Evolutionary conservation across 2,888 invertebrate genomes (phyloP), one percentile per base, ranked within the genome.

Genomic region (Augiades crinisus): DNA sequence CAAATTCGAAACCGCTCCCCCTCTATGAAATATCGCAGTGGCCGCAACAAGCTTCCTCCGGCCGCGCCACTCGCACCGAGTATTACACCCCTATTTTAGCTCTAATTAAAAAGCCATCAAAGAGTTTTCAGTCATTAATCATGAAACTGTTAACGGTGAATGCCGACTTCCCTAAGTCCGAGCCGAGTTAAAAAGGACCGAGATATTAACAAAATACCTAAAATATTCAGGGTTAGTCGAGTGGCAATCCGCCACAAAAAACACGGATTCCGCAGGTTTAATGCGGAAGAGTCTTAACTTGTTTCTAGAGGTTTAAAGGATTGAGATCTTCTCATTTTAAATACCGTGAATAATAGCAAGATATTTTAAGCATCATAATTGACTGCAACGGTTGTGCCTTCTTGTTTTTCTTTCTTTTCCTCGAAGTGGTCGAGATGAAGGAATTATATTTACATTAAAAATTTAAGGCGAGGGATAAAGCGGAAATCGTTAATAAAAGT

Each of bases 41-140:
- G 82, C 76, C 84, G 78, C 81, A 75, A 74, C 79, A 81, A 73
- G 77, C 79, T 81, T 76, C 70, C 76, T 71, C 63, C 67, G 68
- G 63, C 37, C 45, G 22, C 38, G 37, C 30, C 37, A 64, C 64
- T 62, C 71, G 72, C 73, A 70, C 71, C 73, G 70, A 68, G 82
- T 73, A 81, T 81, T 82, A 86, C 86, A 86, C 83, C 89, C 88
- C 85, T 80, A 79, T 85, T 88, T 88, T 83, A 85, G 85, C 88
- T 88, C 88, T 90, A 90, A 90, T 89, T 90, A 90, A 90, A 90
- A 90, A 89, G 85, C 89, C 86, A 89, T 90, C 88, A 89, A 90
- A 89, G 89, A 89, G 85, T 90, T 89, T 87, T 87, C 80, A 86
- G 84, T 82, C 89, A 90, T 90, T 89, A 89, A 90, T 90, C 90